These are phyloP conservation scores for Tinea trinotella DNA, from an alignment of 2,888 invertebrate species.

Conservation along the genomic window DNA sequence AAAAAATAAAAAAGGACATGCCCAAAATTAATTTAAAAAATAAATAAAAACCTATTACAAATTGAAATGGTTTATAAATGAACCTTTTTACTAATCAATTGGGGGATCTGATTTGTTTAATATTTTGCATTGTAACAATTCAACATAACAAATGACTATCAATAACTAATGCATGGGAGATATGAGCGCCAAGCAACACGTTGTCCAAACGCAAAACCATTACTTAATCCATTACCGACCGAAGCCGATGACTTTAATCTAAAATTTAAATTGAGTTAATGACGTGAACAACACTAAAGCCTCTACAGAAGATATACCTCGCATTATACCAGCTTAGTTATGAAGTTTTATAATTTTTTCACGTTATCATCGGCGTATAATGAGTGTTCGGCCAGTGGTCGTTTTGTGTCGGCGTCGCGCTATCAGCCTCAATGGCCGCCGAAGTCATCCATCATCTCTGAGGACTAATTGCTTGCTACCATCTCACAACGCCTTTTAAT, in stretches of 20 bases:
- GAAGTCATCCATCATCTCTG: conserved; percentile 61
- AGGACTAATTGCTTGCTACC: conserved; percentile 70
- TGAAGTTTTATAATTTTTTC: conserved; percentile 21
- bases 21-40: too few relatives aligned
- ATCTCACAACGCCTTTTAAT: conserved; percentile 60
- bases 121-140: too few relatives aligned
- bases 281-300: conserved; percentile 15
- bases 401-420: conserved; percentile 57
- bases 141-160: background rate
- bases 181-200: background rate
- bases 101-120: too few relatives aligned
- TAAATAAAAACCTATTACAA: too few relatives aligned
- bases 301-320: conserved; percentile 2
- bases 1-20: too few relatives aligned
- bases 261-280: conserved; percentile 18
- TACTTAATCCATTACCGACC: conserved; percentile 13
- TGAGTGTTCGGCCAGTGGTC: conserved; percentile 44
- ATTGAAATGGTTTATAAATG: too few relatives aligned
- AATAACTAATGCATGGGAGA: background rate
- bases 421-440: conserved; percentile 34
- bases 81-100: too few relatives aligned
- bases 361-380: conserved; percentile 67
- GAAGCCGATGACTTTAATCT: conserved; percentile 3
- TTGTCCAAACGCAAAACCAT: conserved; percentile 12
- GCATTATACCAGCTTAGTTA: conserved; percentile 4